Percentiles rank a stretch among this genome's conserved stretches.
Evolutionary conservation across 2,888 invertebrate genomes (phyloP).

Genomic region (Chromoteleia sp.): DNA sequence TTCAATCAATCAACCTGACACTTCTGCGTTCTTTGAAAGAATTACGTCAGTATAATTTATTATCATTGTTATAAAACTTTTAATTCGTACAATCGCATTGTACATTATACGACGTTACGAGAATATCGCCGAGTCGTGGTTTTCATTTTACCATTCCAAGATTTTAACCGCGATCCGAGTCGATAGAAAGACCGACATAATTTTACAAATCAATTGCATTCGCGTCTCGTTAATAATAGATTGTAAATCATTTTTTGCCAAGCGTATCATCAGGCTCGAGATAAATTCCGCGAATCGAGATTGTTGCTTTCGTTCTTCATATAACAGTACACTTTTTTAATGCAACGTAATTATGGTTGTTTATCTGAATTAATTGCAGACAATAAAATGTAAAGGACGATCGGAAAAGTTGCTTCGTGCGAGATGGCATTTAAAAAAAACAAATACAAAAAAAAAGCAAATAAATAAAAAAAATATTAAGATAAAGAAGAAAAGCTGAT

Average conservation of each 20-base stretch:
- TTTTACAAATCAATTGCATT: slow-evolving; percentile 49
- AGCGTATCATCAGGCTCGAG: slow-evolving; percentile 41
- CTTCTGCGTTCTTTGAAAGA: slow-evolving; percentile 20
- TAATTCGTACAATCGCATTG: slow-evolving; percentile 10
- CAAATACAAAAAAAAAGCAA: slow-evolving; percentile 8
- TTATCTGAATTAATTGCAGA: slow-evolving; percentile 44
- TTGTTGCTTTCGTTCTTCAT: slow-evolving; percentile 52
- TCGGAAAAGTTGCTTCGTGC: slow-evolving; percentile 33
- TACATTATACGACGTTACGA: slow-evolving; percentile 12
- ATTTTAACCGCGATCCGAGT: slow-evolving; percentile 26
- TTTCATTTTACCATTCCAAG: slow-evolving; percentile 17
- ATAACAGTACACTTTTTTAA: slow-evolving; percentile 47
- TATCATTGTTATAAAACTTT: slow-evolving; percentile 39
- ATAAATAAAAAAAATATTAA: background rate
- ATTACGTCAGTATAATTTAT: slow-evolving; percentile 49
- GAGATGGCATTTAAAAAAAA: slow-evolving; percentile 25
- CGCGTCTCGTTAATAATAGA: slow-evolving; percentile 50
- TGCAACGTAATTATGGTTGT: slow-evolving; percentile 49
- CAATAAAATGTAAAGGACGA: slow-evolving; percentile 76
- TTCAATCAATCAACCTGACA: slow-evolving; percentile 41
- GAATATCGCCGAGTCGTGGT: slow-evolving; percentile 9
- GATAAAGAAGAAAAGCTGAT: background rate
- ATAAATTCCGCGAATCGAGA: slow-evolving; percentile 47
- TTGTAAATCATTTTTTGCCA: slow-evolving; percentile 64
- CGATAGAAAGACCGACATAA: slow-evolving; percentile 38